These are phyloP conservation scores for Tangara arthus DNA, from an alignment of 2,797 vertebrate species.

Conservation along the genomic window DNA sequence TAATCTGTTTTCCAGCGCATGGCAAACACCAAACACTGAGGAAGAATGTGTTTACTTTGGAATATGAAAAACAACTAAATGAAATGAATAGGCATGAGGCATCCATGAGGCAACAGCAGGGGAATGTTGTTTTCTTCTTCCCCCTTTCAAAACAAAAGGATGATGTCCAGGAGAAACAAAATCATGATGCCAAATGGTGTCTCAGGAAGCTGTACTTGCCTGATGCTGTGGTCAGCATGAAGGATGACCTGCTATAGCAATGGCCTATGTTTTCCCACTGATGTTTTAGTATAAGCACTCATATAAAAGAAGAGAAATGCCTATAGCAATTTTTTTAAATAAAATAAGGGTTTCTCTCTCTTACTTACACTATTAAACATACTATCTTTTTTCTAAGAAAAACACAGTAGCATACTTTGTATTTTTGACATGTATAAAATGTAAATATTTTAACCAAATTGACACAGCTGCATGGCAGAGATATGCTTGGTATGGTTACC, in stretches of 20 bases:
- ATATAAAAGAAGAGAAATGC: neutral
- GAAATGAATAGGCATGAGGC: neutral
- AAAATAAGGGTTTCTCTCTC: neutral
- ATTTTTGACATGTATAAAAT: neutral
- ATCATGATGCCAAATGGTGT: neutral
- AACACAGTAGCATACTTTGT: neutral
- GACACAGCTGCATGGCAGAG: neutral
- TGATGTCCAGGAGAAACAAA: conserved; percentile 12
- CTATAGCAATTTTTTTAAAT: neutral
- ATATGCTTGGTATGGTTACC: neutral
- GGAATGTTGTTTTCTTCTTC: neutral
- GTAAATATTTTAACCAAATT: conserved; percentile 19
- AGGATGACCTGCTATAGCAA: neutral
- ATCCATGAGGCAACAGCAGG: neutral
- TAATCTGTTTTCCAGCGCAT: neutral
- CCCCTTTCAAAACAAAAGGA: neutral
- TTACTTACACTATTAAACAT: neutral
- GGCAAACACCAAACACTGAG: neutral
- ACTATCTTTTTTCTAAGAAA: neutral
- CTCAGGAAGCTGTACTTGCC: neutral
- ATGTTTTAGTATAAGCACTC: neutral
- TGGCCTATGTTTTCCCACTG: neutral
- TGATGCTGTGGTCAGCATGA: neutral
- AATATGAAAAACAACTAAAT: neutral
- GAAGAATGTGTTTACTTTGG: neutral